A percentile compares a stretch with the other conserved stretches of the same genome.
phyloP scores from a whole-genome alignment of 2,888 invertebrate species.

The Atrina japonica region DNA sequence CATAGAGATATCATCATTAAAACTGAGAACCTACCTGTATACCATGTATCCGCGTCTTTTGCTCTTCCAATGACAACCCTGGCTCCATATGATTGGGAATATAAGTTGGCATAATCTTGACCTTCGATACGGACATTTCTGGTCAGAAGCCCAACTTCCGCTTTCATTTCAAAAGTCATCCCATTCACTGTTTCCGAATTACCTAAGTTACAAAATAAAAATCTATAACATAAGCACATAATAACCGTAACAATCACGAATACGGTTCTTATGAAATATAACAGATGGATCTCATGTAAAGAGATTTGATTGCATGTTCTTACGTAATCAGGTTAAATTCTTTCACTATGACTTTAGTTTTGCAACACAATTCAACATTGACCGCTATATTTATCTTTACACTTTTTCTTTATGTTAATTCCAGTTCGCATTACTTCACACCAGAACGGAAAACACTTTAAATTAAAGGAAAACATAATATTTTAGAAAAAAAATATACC shows the following conservation, averaged over 20 bases:
- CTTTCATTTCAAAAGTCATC: conserved; percentile 57
- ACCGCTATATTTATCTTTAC: no score
- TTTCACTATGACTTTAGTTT: no score
- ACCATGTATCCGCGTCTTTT: conserved; percentile 42
- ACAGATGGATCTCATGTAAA: no score
- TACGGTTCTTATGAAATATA: no score
- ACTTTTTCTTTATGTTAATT: no score
- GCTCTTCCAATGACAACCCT: conserved; percentile 68
- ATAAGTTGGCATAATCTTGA: conserved; percentile 57
- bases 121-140: conserved; percentile 77
- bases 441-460: no score
- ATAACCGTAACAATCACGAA: no score
- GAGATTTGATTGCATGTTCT: no score
- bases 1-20: neutral
- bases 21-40: conserved; percentile 42
- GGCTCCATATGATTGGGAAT: conserved; percentile 68
- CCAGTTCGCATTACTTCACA: no score
- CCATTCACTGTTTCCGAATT: conserved; percentile 39
- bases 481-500: conserved; percentile 48
- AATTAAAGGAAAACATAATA: neutral
- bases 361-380: no score
- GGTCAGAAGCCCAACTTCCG: conserved; percentile 77
- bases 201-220: conserved; percentile 2
- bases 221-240: no score
- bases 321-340: no score